Conservation (phyloP, 2,888 invertebrate genomes). For the Pherbina coryleti region DNA sequence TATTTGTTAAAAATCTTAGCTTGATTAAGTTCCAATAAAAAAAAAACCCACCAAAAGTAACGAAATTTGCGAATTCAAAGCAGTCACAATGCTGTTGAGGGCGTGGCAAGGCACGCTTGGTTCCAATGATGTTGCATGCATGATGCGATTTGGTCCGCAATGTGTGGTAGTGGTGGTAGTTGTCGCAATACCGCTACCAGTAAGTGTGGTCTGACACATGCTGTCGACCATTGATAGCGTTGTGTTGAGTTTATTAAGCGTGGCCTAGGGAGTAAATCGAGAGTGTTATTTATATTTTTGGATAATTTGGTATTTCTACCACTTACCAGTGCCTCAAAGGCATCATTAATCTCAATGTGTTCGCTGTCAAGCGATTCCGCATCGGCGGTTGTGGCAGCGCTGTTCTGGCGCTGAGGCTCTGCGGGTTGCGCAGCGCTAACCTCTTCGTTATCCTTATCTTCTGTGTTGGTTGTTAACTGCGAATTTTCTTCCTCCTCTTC, state of each 20-base stretch:
- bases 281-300: neutral
- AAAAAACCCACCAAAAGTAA: conserved; percentile 74
- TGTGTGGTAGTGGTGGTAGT: conserved; percentile 43
- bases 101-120: conserved; percentile 75
- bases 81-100: conserved; percentile 75
- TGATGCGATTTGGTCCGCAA: conserved; percentile 69
- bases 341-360: conserved; percentile 62
- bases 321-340: conserved; percentile 62
- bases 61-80: conserved; percentile 77
- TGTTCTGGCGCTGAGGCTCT: conserved; percentile 47
- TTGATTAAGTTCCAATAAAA: neutral
- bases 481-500: neutral
- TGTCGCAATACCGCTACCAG: neutral
- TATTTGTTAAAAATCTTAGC: neutral
- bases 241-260: conserved; percentile 51
- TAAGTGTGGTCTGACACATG: conserved; percentile 53
- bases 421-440: neutral
- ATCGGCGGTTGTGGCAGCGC: conserved; percentile 44
- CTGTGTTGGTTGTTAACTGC: neutral
- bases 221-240: conserved; percentile 56
- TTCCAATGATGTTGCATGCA: conserved; percentile 69
- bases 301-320: neutral
- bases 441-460: neutral
- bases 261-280: conserved; percentile 41
- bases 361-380: conserved; percentile 50